These are phyloP conservation scores for Drosophila kambysellisi DNA, from an alignment of 2,888 invertebrate species.

Conservation along the genomic window DNA sequence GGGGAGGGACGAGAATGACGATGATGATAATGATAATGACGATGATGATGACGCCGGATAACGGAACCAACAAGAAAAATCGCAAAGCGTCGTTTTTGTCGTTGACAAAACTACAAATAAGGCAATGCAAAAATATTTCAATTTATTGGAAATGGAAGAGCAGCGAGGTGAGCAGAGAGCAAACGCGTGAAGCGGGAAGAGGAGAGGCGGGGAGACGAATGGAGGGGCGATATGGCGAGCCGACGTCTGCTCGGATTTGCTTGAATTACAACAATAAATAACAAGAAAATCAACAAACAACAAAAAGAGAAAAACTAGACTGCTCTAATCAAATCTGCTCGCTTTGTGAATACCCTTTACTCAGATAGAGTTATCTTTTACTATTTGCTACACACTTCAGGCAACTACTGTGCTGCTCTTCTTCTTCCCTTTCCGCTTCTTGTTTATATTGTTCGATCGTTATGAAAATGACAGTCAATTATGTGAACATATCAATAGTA, in stretches of 20 bases:
- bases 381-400: not conserved
- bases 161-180: conserved; percentile 16
- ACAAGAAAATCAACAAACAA: conserved; percentile 44
- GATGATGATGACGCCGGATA: conserved; percentile 32
- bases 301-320: conserved; percentile 29
- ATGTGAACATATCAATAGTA: not conserved
- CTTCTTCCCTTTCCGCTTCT: not conserved
- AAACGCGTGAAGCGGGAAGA: not conserved
- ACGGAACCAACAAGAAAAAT: conserved; percentile 61
- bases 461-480: not conserved
- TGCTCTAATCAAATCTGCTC: not conserved
- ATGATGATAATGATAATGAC: conserved; percentile 17
- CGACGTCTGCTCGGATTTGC: conserved; percentile 75
- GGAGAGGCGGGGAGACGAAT: not conserved
- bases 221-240: conserved; percentile 54
- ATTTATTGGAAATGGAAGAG: conserved; percentile 68
- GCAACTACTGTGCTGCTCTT: too few relatives aligned
- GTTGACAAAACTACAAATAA: conserved; percentile 77
- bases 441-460: not conserved
- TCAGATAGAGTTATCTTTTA: not conserved
- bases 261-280: conserved; percentile 71
- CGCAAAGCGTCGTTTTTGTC: conserved; percentile 32
- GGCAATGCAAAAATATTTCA: conserved; percentile 73
- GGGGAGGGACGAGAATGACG: conserved; percentile 43
- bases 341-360: conserved; percentile 17